Base-by-base conservation (phyloP, 1,140 invertebrate species). In the Marisa cornuarietis region DNA sequence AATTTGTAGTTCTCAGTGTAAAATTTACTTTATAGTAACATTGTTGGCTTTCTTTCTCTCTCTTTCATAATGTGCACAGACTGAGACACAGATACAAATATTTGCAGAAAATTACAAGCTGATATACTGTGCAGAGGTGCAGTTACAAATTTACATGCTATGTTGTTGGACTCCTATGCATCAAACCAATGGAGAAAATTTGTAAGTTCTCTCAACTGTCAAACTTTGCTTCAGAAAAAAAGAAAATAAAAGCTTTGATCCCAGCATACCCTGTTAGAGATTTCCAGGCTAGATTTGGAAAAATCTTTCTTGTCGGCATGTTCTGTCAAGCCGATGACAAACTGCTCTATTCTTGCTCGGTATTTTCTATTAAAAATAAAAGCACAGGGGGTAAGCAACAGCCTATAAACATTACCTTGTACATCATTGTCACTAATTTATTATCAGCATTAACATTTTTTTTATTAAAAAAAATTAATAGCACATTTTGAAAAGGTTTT, bases 281-380 rank as follows among this genome's bases (percentile, higher is more conserved):
- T 79, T 82, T 85, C 62, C 84, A 76, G 52, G 81, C 71, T 68
- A 85, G 69, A 22, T 83, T 81, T 80, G 82, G 83, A 2, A 62
- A 73, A 79, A 16, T 73, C 61, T 84, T 58, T 58, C 73, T 82
- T 73, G 84, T 83, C n/a, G 62, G 62, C 18, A 62, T 81, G 66
- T 10, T 82, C 79, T 24, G 86, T 79, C 71, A 88, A 65, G 16
- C 78, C 58, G 52, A 72, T 77, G 20, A 89, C 82, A 71, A 85
- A 89, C 42, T 85, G 82, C 74, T 89, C 88, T 71, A 89, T 88
- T 71, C 85, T 79, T 26, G 81, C 79, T 20, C 86, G 82, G 80
- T 88, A 87, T 51, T 87, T 88, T 68, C 88, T 87, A 76, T 14
- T 22, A 58, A 11, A 52, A 52, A 74, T 18, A 62, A 75, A 62